phyloP scores from a whole-genome alignment of 2,113 vertebrate genomes.

The Hippocampus zosterae region DNA sequence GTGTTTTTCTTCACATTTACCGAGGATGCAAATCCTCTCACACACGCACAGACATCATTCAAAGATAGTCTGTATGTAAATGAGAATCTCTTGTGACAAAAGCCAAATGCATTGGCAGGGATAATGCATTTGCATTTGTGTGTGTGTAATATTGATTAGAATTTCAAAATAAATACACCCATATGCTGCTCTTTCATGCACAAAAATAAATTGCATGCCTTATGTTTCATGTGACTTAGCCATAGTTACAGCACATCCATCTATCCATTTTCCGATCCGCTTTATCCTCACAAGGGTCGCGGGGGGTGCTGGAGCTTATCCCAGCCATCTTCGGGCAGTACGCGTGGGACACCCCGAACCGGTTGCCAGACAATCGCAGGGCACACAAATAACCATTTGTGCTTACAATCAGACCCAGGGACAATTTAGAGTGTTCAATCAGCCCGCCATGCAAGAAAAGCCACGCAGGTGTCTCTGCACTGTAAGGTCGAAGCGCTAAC shows the following conservation, averaged over 20 bases:
- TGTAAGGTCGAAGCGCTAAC: too few species aligned
- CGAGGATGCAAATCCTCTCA: not conserved
- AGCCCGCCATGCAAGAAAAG: too few species aligned
- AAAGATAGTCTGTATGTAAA: conserved; percentile 22
- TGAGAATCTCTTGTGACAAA: conserved; percentile 17
- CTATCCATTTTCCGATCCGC: too few species aligned
- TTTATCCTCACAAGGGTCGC: too few species aligned
- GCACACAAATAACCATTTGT: too few species aligned
- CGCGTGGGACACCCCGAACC: too few species aligned
- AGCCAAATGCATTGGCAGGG: conserved; percentile 10
- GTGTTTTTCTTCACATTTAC: not conserved
- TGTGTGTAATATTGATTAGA: not conserved
- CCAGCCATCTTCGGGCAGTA: too few species aligned
- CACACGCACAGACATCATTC: not conserved
- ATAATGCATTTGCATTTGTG: not conserved
- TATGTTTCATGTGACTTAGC: conserved; percentile 14
- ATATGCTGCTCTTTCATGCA: not conserved
- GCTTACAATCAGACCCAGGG: too few species aligned
- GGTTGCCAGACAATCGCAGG: too few species aligned
- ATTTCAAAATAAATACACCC: conserved; percentile 8
- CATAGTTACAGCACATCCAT: not conserved
- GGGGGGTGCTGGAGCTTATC: too few species aligned
- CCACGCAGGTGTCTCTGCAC: too few species aligned
- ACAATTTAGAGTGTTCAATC: too few species aligned
- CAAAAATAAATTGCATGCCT: conserved; percentile 7